Percentiles rank a stretch among this genome's conserved stretches.
Evolutionary conservation across 2,888 invertebrate species (phyloP).

Genomic region (Onchidella celtica): DNA sequence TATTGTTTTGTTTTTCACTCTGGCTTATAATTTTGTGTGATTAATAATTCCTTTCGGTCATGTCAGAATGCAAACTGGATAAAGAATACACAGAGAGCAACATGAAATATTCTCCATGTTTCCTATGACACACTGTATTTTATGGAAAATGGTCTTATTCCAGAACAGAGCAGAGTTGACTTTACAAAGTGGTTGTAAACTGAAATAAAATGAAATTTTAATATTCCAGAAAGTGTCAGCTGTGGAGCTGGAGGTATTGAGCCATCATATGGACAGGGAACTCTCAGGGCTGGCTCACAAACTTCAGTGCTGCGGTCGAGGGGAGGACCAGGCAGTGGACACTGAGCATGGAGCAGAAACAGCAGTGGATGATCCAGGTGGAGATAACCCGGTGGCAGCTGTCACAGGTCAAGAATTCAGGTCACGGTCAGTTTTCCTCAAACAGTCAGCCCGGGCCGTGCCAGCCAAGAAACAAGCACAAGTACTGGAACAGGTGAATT

Average conservation of each 20-base stretch:
- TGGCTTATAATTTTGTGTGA: no score
- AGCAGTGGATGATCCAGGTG: neutral
- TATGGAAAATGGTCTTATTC: no score
- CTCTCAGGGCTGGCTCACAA: neutral
- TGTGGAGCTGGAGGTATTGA: neutral
- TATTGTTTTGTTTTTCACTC: no score
- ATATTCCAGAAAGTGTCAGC: slow-evolving; percentile 22
- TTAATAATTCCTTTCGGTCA: no score
- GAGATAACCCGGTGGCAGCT: neutral
- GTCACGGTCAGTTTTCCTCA: neutral
- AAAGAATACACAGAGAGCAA: no score
- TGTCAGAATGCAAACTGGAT: no score
- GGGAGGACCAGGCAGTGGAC: neutral
- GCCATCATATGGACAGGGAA: neutral
- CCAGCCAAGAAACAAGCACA: neutral
- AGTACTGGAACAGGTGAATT: slow-evolving; percentile 14
- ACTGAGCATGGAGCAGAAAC: neutral
- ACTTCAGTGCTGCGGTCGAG: slow-evolving; percentile 15
- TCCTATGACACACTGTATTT: no score
- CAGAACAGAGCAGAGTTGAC: no score
- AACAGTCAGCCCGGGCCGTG: neutral
- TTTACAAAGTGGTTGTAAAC: neutral
- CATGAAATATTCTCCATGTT: no score
- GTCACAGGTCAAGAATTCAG: neutral
- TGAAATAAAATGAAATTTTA: neutral